Percentiles rank a stretch among this genome's conserved stretches.
Evolutionary conservation across 64 coral and sea anemone genomes (phyloP).

Genomic region (Montipora foliosa): DNA sequence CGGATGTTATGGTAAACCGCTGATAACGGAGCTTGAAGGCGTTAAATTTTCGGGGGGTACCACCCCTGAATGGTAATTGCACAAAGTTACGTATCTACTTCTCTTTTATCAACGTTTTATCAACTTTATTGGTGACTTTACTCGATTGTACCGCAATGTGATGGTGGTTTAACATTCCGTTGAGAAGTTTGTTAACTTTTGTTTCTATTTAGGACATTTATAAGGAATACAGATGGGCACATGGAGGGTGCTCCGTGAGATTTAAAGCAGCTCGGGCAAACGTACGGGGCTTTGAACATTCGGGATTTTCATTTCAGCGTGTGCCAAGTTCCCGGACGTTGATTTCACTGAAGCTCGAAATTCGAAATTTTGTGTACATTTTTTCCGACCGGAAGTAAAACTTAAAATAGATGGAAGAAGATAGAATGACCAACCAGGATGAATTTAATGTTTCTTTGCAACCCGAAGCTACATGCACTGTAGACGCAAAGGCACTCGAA

Average conservation of each 20-base stretch:
- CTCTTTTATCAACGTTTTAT: background rate
- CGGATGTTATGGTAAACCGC: constrained; percentile 24
- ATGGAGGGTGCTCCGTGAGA: constrained; percentile 44
- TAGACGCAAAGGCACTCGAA: constrained; percentile 82
- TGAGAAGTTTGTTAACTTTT: background rate
- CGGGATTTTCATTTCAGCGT: constrained; percentile 83
- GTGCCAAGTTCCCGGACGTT: constrained; percentile 94
- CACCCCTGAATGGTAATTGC: constrained; percentile 48
- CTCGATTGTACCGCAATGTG: background rate
- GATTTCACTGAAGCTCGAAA: constrained; percentile 90
- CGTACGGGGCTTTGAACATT: constrained; percentile 98
- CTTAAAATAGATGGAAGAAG: constrained; percentile 68
- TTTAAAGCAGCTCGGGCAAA: background rate
- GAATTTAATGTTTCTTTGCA: constrained; percentile 70
- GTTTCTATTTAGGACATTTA: background rate
- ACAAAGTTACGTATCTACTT: background rate
- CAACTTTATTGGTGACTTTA: background rate
- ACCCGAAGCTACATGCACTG: constrained; percentile 56
- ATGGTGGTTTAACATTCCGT: background rate
- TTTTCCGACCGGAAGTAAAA: constrained; percentile 76
- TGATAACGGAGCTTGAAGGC: constrained; percentile 3
- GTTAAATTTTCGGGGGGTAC: constrained; percentile 47
- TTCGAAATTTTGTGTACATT: constrained; percentile 78
- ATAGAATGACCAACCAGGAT: constrained; percentile 29
- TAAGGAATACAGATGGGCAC: background rate